Base-by-base conservation (phyloP, 2,797 vertebrate genomes). In the Manis pentadactyla region DNA sequence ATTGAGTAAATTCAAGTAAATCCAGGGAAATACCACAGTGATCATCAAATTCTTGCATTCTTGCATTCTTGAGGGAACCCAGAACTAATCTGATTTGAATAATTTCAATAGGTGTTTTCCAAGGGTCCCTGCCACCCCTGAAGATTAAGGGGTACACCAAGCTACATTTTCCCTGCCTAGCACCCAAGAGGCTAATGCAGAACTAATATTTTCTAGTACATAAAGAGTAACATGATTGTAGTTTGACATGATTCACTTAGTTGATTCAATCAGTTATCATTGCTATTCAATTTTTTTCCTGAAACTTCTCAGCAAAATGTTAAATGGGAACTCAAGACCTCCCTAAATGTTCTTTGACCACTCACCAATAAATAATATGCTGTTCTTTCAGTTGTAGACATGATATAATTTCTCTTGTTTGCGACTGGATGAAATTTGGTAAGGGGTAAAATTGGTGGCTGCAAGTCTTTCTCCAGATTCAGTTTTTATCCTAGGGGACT, bases 241-340 rank as follows among this genome's bases (percentile, higher is more conserved):
- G 23, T 59, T 75, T 59, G 61, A 81, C 5, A 14, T 75, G 27
- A 71, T 73, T 74, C 53, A 39, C 55, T 71, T 64, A 31, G 63
- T 59, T 89, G 51, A 51, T 82, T 84, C 46, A 83, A 42, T 74
- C 42, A 55, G 23, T 94, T 18, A 25, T 12, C 6, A 64, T 0
- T 63, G 10, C 64, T 85, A 18, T 49, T 59, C 77, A 64, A 18
- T 39, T 64, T 63, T 29, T 51, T 13, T 2, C 27, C 51, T 81
- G 25, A 83, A 79, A 84, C 25, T 89, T 90, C 4, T 59, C 46
- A 84, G 57, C 11, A 78, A 66, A 79, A 74, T 42, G 1, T 78
- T 61, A 77, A 88, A 93, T 61, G 18, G 37, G 81, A 94, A 81
- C 34, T 81, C 51, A 96, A 78, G 37, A 68, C 78, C 85, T 31